Evolutionary conservation across 2,797 vertebrate species (phyloP).

Genomic region (Pelobates cultripes): DNA sequence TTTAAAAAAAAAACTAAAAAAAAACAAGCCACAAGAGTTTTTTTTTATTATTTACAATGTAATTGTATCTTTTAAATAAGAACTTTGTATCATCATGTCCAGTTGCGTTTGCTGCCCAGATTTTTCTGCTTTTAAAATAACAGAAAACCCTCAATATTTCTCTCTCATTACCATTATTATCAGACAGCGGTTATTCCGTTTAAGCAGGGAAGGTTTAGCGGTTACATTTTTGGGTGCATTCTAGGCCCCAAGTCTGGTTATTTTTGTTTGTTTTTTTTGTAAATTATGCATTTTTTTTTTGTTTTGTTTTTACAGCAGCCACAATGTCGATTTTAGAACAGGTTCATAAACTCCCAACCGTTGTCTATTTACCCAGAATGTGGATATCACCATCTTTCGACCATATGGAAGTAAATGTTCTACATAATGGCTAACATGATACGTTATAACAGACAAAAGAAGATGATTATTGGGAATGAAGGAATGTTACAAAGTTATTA

Average conservation of each 20-base stretch:
- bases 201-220: conserved; percentile 17
- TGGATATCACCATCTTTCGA: not conserved
- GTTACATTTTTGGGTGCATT: conserved; percentile 3
- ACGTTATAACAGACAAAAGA: conserved; percentile 17
- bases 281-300: conserved; percentile 27
- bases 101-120: not conserved
- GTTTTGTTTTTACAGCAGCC: not conserved
- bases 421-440: not conserved
- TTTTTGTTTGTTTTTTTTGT: not conserved
- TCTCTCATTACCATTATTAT: conserved; percentile 3
- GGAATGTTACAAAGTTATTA: conserved; percentile 26
- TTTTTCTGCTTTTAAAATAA: not conserved
- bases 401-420: conserved; percentile 29
- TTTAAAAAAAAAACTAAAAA: too few relatives aligned
- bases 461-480: conserved; percentile 18
- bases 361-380: conserved; percentile 20
- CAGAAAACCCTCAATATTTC: not conserved
- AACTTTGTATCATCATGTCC: not conserved
- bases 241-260: conserved; percentile 1
- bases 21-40: too few relatives aligned
- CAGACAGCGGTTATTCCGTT: conserved; percentile 11
- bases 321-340: conserved; percentile 18
- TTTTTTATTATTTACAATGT: too few relatives aligned
- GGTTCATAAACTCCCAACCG: conserved; percentile 30
- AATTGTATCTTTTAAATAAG: not conserved